Evolutionary conservation across 2,888 invertebrate species (phyloP), one percentile per base, ranked within the genome.

Genomic region (Oeneis ivallda): DNA sequence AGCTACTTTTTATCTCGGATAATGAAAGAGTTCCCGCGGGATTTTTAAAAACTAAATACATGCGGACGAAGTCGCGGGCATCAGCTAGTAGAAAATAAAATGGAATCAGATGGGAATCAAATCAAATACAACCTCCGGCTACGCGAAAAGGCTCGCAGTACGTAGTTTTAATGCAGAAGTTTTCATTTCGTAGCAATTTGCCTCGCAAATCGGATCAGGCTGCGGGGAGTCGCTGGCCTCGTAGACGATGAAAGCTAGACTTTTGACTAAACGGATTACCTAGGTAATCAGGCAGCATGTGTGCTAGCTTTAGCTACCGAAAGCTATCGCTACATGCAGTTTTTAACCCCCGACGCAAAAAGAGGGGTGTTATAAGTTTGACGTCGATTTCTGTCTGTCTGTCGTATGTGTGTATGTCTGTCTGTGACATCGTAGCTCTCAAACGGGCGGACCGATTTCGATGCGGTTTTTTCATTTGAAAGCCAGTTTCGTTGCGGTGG

Each of bases 101-200:
- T 37, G 53, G 39, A 41, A 56, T 56, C 6, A 56, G 17, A 39
- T 4, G 15, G 17, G 54, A 39, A 54, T 54, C 54, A 17, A 54
- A 54, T 56, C 54, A 39, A 19, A 56, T 11, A 10, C 39, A 19
- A 17, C 2, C 13, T 1, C 8, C 6, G 7, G 9, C 15, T 41
- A 39, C 56, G 37, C 5, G 56, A 37, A 41, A 37, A 11, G 41
- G 26, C 15, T 15, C 15, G 15, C 15, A 50, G 56, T 17, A 19
- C 39, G 13, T 26, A 13, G 15, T 39, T 19, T 13, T 56, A 56
- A 41, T 56, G 56, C 13, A 41, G 9, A 56, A 56, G 49, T 47
- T 60, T 60, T 60, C 60, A 60, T 60, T 49, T 60, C 49, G 37
- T 8, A 50, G 49, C 50, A 60, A 60, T 60, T 50, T 60, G 49